A percentile compares a stretch with the other conserved stretches of the same genome.
Evolutionary conservation across 2,888 invertebrate genomes (phyloP).

Genomic region (Eupsilia transversa): DNA sequence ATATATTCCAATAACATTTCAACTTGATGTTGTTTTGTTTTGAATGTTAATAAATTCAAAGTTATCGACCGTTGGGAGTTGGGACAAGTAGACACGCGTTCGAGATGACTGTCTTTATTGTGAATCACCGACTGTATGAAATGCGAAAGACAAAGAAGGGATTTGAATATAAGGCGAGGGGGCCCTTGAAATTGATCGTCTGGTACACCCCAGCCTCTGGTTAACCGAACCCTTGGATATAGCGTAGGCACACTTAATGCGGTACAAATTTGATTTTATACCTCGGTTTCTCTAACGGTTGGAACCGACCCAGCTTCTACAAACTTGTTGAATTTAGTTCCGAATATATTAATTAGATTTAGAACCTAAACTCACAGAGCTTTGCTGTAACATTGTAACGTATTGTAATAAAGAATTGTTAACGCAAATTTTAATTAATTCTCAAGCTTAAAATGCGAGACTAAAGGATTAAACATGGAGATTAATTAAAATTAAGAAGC

Average conservation of each 20-base stretch:
- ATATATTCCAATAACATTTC: slow-evolving; percentile 1
- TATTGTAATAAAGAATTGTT: slow-evolving; percentile 34
- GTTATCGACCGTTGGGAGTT: slow-evolving; percentile 60
- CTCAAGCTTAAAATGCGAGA: slow-evolving; percentile 27
- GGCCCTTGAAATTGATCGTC: slow-evolving; percentile 89
- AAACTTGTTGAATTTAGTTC: slow-evolving; percentile 64
- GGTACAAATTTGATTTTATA: slow-evolving; percentile 88
- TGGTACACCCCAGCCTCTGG: slow-evolving; percentile 85
- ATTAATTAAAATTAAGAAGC: slow-evolving; percentile 46
- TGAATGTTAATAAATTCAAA: slow-evolving; percentile 48
- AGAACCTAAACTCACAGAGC: slow-evolving; percentile 16
- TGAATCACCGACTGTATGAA: slow-evolving; percentile 86
- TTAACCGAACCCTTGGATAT: slow-evolving; percentile 84
- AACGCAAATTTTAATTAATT: slow-evolving; percentile 38
- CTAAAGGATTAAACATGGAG: slow-evolving; percentile 45
- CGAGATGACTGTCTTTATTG: slow-evolving; percentile 75
- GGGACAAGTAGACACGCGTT: slow-evolving; percentile 65
- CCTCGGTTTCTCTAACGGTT: slow-evolving; percentile 63
- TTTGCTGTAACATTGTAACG: slow-evolving; percentile 26
- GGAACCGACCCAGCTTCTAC: slow-evolving; percentile 39
- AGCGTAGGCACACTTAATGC: slow-evolving; percentile 83
- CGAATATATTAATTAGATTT: slow-evolving; percentile 45
- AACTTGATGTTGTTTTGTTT: slow-evolving; percentile 41
- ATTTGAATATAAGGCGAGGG: slow-evolving; percentile 88
- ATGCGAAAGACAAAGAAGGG: slow-evolving; percentile 88